Evolutionary conservation across 2,113 vertebrate species (phyloP), one percentile per base, ranked within the genome.

Genomic region (Saimiri boliviensis): DNA sequence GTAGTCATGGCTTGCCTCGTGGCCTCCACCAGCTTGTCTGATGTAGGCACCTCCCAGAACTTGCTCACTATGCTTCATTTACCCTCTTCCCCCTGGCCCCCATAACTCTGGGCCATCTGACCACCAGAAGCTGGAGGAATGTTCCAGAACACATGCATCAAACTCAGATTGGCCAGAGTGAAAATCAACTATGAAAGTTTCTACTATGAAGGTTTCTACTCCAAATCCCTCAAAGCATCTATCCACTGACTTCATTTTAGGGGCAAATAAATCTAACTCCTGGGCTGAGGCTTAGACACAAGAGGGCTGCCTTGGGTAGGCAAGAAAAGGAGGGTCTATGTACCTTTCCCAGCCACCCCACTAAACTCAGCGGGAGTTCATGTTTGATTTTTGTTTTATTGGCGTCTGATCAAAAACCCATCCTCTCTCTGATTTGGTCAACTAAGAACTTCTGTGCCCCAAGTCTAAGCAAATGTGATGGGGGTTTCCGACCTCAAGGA

Each of bases 101-200:
- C 17, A 30, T 9, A 8, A 6, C 66, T 83, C 73, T 32, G 10
- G 68, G 35, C 45, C 35, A 3, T 30, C 74, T 49, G 54, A 63
- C 49, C 20, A 37, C 42, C 47, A 56, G 73, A 56, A 79, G 12
- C 42, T 40, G 45, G 47, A 68, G 74, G 81, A 94, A 73, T 17
- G 23, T 30, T 80, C 96, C 63, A 35, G 77, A 93, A 91, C 5
- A 74, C 21, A 35, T 10, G 49, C 66, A 77, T 37, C 86, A 86
- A 63, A 76, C 86, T 85, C 71, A 68, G 60, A n/a, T 58, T 23
- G 76, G 12, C 32, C 37, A 21, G 60, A 81, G 30, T 74, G 47
- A 71, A 60, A 91, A 63, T 16, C 8, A 56, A 58, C n/a, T 10
- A 1, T 23, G 86, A 86, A 27, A 11, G 27, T 73, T 83, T 85